These are phyloP conservation scores for Eurytemora carolleeae DNA, from an alignment of 1,140 invertebrate genomes.

Conservation along the genomic window DNA sequence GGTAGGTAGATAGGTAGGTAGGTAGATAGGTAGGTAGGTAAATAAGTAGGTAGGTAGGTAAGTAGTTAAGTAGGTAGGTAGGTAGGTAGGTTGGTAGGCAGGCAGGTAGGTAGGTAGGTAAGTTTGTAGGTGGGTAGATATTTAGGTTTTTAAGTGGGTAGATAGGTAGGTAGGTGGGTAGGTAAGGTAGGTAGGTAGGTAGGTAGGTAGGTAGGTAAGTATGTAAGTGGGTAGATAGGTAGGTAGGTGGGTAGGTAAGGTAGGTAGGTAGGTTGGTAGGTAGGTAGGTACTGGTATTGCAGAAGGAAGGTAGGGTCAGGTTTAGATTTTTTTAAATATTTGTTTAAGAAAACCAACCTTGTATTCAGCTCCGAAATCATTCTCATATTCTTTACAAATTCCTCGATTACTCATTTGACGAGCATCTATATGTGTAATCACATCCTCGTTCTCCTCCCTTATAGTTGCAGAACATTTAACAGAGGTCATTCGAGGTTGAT, in stretches of 20 bases:
- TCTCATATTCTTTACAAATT: constrained; percentile 43
- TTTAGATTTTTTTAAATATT: neutral
- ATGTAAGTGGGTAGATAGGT: neutral
- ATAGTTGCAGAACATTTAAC: neutral
- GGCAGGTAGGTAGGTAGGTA: neutral
- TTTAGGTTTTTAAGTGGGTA: neutral
- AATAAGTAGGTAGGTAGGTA: no score
- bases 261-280: neutral
- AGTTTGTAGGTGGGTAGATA: neutral
- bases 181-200: neutral
- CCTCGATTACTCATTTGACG: constrained; percentile 49
- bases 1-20: no score
- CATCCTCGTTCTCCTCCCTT: constrained; percentile 54
- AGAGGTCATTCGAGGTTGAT: neutral
- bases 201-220: neutral
- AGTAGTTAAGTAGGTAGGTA: no score
- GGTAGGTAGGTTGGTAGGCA: no score
- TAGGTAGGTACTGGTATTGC: neutral
- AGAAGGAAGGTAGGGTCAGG: neutral
- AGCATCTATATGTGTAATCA: constrained; percentile 56
- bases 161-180: no score
- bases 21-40: no score
- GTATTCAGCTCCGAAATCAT: constrained; percentile 49
- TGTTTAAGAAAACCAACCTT: neutral
- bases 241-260: neutral